These are phyloP conservation scores for Raillietiella orientalis DNA, from an alignment of 2,888 invertebrate species.

Conservation along the genomic window DNA sequence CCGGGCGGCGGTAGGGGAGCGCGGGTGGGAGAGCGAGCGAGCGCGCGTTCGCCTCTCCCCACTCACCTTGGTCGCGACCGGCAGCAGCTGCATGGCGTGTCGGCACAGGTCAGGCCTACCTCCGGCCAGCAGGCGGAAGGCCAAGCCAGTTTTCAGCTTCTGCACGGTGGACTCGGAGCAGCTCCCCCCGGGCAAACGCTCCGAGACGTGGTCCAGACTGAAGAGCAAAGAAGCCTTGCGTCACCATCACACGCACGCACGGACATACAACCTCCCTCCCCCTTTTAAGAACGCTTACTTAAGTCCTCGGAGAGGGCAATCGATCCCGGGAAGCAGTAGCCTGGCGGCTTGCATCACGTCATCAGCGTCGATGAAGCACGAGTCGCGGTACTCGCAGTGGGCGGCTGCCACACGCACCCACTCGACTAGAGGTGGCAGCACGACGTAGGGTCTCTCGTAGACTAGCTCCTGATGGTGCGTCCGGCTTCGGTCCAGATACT, in stretches of 20 bases:
- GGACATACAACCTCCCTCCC: too few relatives aligned
- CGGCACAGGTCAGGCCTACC: slow-evolving; percentile 42
- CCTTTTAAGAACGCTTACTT: too few relatives aligned
- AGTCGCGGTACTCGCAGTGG: slow-evolving; percentile 24
- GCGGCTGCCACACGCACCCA: slow-evolving; percentile 56
- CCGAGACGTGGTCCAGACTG: too few relatives aligned
- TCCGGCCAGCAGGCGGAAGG: slow-evolving; percentile 44
- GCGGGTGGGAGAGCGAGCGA: too few relatives aligned
- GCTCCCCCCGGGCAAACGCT: too few relatives aligned
- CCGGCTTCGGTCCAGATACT: too few relatives aligned
- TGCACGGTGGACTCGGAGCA: too few relatives aligned
- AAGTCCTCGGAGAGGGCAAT: slow-evolving; percentile 47
- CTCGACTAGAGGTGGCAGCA: slow-evolving; percentile 60
- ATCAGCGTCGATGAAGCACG: slow-evolving; percentile 33
- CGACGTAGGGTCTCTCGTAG: slow-evolving; percentile 56
- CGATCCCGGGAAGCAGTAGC: slow-evolving; percentile 50
- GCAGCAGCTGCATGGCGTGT: slow-evolving; percentile 37
- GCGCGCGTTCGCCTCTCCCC: too few relatives aligned
- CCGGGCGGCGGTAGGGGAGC: too few relatives aligned
- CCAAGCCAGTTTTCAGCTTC: slow-evolving; percentile 31
- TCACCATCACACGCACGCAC: too few relatives aligned
- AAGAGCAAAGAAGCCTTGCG: too few relatives aligned
- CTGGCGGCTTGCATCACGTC: slow-evolving; percentile 65
- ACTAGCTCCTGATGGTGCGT: slow-evolving; percentile 50
- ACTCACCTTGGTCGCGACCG: slow-evolving; percentile 23